Evolutionary conservation across 1,140 invertebrate species (phyloP).

Genomic region (Planococcus citri): DNA sequence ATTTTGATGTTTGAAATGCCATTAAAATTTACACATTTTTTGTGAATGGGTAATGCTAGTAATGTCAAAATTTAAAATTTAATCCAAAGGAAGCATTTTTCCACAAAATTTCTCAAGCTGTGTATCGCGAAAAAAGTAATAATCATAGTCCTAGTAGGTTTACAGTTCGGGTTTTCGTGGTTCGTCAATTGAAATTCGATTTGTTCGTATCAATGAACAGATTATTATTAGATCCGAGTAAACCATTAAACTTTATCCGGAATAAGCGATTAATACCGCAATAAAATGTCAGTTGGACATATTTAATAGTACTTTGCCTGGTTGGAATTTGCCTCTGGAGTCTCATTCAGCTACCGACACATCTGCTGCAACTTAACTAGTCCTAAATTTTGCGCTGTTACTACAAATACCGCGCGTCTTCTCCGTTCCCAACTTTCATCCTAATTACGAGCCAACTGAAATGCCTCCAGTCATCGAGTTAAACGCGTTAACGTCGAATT

Average conservation of each 20-base stretch:
- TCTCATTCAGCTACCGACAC: constrained; percentile 13
- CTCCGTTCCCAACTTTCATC: neutral
- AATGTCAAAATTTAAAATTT: too few relatives aligned
- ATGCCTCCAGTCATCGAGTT: constrained; percentile 10
- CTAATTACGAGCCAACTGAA: neutral
- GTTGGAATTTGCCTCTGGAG: constrained; percentile 14
- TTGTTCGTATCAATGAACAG: neutral
- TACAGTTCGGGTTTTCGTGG: too few relatives aligned
- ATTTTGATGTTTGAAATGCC: too few relatives aligned
- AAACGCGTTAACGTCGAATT: constrained; percentile 19
- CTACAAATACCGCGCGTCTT: neutral
- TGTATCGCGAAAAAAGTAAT: too few relatives aligned
- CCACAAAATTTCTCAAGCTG: too few relatives aligned
- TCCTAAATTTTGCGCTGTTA: neutral
- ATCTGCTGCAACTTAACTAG: neutral
- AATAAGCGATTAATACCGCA: neutral
- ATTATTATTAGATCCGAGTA: neutral
- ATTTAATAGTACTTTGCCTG: constrained; percentile 6
- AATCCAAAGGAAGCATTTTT: too few relatives aligned
- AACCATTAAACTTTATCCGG: neutral
- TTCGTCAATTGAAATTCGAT: too few relatives aligned
- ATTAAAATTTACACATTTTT: too few relatives aligned
- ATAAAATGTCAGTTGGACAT: constrained; percentile 13
- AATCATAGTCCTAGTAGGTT: too few relatives aligned
- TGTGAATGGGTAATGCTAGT: too few relatives aligned